Conservation (phyloP, 1,140 invertebrate species). For the Philopotamus ludificatus region DNA sequence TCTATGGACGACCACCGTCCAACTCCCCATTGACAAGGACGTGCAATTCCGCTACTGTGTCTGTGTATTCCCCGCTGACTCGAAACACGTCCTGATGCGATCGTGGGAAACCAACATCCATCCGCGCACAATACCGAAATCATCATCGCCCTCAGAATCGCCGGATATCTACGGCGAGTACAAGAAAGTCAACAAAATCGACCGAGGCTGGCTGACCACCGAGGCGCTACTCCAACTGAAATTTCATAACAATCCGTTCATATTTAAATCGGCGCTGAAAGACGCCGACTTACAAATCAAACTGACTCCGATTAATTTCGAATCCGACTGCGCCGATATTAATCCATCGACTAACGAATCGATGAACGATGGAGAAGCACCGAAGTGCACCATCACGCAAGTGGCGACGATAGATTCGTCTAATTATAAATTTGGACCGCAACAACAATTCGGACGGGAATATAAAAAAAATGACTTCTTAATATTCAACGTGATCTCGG, state of each 20-base stretch:
- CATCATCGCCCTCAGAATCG: constrained; percentile 41
- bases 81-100: constrained; percentile 66
- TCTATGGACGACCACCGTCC: constrained; percentile 56
- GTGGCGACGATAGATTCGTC: constrained; percentile 61
- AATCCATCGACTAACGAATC: constrained; percentile 55
- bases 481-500: constrained; percentile 77
- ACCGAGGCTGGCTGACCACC: constrained; percentile 83
- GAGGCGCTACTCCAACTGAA: constrained; percentile 87
- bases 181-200: constrained; percentile 63
- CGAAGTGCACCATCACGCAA: constrained; percentile 58
- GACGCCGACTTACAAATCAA: constrained; percentile 70
- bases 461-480: constrained; percentile 75
- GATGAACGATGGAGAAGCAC: constrained; percentile 53
- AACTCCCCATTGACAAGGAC: constrained; percentile 64
- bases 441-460: constrained; percentile 80
- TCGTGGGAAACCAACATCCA: constrained; percentile 81
- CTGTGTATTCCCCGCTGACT: constrained; percentile 59
- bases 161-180: constrained; percentile 65
- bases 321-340: constrained; percentile 45
- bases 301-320: constrained; percentile 76
- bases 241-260: constrained; percentile 79
- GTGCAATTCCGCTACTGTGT: constrained; percentile 80
- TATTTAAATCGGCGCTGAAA: constrained; percentile 75
- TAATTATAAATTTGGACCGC: constrained; percentile 64
- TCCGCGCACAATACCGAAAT: constrained; percentile 58